Evolutionary conservation across 2,113 vertebrate species (phyloP).

Genomic region (Pluvianellus socialis): DNA sequence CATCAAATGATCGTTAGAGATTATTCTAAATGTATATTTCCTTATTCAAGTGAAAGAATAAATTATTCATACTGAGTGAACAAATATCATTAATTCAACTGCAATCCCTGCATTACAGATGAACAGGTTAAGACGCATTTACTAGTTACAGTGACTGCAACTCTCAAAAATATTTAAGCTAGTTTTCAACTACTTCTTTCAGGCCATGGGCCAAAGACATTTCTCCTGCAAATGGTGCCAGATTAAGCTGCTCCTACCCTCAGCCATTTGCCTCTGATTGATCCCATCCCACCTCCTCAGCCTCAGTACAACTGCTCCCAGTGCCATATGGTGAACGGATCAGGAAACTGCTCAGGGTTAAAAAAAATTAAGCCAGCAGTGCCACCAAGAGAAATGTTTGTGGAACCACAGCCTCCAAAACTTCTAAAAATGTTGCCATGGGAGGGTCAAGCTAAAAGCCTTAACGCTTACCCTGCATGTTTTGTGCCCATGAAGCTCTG

Average conservation of each 20-base stretch:
- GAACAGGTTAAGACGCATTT: background rate
- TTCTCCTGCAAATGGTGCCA: background rate
- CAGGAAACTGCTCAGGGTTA: constrained; percentile 34
- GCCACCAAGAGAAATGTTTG: constrained; percentile 68
- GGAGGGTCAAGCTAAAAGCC: background rate
- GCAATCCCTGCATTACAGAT: background rate
- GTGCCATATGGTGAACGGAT: background rate
- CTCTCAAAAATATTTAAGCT: background rate
- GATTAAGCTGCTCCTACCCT: background rate
- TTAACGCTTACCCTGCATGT: background rate
- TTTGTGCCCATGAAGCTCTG: background rate
- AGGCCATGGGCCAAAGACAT: background rate
- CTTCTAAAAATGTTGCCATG: background rate
- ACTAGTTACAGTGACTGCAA: background rate
- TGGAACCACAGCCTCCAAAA: constrained; percentile 62
- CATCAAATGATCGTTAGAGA: background rate
- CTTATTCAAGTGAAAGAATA: background rate
- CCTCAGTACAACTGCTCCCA: background rate
- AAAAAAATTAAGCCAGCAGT: constrained; percentile 67
- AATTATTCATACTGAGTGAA: background rate
- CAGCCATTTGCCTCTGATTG: background rate
- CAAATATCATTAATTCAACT: background rate
- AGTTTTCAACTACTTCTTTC: background rate
- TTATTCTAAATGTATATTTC: background rate
- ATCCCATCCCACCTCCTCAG: background rate